Base-by-base conservation (phyloP, 2,888 invertebrate species). In the Ernsta delagoae region DNA sequence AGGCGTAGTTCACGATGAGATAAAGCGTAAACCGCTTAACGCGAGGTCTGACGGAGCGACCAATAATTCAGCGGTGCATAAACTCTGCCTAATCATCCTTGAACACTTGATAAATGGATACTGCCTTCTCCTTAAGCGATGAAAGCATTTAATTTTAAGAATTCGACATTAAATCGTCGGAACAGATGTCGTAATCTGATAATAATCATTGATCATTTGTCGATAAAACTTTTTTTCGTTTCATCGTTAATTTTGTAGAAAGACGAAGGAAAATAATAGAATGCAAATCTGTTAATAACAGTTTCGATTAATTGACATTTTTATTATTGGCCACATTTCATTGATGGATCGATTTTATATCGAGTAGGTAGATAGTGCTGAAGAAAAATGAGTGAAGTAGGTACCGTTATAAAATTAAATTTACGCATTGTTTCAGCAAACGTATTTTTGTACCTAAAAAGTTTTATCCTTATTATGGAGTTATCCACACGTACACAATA, bases 1-100 rank as follows among this genome's bases (percentile, higher is more conserved):
- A 48, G 31, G 45, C 45, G n/a, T 31, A 56, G 39, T 53, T 62
- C 48, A 57, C 56, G 45, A 16, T 63, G 53, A 54, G 48, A 48
- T 48, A 36, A 67, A 62, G 48, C 16, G 48, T 68, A 56, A 57
- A 68, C 56, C 57, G 45, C 57, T 68, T 62, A 68, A 41, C 48
- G 36, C 62, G 39, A 59, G 41, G 43, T 59, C 16, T 53, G 24
- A 41, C 41, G 53, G 34, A 63, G 59, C 68, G 68, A 59, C 57
- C 62, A 59, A 69, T 63, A 59, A 69, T 63, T 63, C 68, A 36
- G 5, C 36, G 36, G 36, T 4, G 36, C 5, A 36, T 36, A 36
- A 69, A 59, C 63, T 59, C 59, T 63, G 69, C 59, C 63, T 69
- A 69, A 69, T 69, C 62, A 69, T 59, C 61, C 68, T 63, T 63